phyloP scores from a whole-genome alignment of 2,797 vertebrate species.

The Scarus forsteni region DNA sequence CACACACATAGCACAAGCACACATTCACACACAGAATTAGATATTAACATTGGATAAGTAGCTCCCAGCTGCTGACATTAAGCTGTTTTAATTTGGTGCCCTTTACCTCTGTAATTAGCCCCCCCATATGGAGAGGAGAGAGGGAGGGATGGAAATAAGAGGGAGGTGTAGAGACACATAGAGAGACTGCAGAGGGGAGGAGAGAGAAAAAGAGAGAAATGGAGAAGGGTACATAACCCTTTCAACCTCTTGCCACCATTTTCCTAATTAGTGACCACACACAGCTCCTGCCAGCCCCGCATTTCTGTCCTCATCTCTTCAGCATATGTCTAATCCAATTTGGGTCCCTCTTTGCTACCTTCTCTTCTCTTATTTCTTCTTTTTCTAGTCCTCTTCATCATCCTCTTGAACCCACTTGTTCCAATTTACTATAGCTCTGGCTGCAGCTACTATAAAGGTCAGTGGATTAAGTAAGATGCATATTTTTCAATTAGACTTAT shows the following conservation, averaged over 20 bases:
- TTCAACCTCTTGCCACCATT: constrained; percentile 51
- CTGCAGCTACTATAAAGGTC: constrained; percentile 44
- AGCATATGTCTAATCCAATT: constrained; percentile 43
- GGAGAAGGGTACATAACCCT: constrained; percentile 42
- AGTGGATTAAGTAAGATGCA: constrained; percentile 34
- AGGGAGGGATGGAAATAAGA: constrained; percentile 39
- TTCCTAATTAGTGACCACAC: constrained; percentile 77
- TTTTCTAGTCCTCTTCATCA: constrained; percentile 26
- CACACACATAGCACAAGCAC: constrained; percentile 6
- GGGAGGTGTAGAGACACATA: constrained; percentile 9
- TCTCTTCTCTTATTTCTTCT: constrained; percentile 25
- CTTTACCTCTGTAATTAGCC: constrained; percentile 85
- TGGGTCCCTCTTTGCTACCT: constrained; percentile 15
- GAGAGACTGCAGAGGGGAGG: constrained; percentile 8
- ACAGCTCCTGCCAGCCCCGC: constrained; percentile 53
- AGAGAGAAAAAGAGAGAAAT: constrained; percentile 24
- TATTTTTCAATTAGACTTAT: constrained; percentile 6
- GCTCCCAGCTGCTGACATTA: constrained; percentile 84
- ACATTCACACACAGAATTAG: constrained; percentile 37
- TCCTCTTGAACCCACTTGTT: constrained; percentile 13
- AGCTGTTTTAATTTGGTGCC: constrained; percentile 85
- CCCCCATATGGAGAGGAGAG: constrained; percentile 59
- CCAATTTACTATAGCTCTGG: constrained; percentile 26
- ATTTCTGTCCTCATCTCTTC: constrained; percentile 35
- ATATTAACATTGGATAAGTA: constrained; percentile 71